Evolutionary conservation across 1,140 invertebrate species (phyloP).

Genomic region (Maniola jurtina): DNA sequence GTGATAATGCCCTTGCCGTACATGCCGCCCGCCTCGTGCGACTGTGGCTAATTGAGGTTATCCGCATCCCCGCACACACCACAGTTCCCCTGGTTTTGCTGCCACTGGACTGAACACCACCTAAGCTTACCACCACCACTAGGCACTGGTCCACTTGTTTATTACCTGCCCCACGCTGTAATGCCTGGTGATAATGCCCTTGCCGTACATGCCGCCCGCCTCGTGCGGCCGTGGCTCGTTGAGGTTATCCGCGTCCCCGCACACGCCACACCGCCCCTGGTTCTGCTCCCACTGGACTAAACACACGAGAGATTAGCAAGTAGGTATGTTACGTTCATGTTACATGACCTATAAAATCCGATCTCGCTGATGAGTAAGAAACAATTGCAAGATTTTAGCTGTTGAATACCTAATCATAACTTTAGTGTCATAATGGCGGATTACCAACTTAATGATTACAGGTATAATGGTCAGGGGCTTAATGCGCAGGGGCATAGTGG

Average conservation of each 20-base stretch:
- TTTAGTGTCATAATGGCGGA: too few relatives aligned
- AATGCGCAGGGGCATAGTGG: too few relatives aligned
- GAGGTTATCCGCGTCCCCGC: constrained; percentile 90
- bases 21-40: constrained; percentile 92
- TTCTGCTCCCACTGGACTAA: constrained; percentile 93
- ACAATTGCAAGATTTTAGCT: too few relatives aligned
- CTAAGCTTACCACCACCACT: too few relatives aligned
- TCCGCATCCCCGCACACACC: constrained; percentile 94
- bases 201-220: constrained; percentile 91
- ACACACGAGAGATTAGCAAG: constrained; percentile 42
- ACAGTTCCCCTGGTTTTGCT: constrained; percentile 90
- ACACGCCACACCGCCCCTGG: constrained; percentile 91
- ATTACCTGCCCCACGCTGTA: constrained; percentile 89
- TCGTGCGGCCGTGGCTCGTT: constrained; percentile 89
- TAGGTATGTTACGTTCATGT: too few relatives aligned
- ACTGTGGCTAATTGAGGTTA: constrained; percentile 84
- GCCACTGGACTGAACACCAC: constrained; percentile 88
- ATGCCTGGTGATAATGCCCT: constrained; percentile 89
- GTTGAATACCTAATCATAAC: too few relatives aligned
- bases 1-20: constrained; percentile 92
- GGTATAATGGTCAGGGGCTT: too few relatives aligned
- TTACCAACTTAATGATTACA: too few relatives aligned
- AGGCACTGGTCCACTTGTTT: too few relatives aligned
- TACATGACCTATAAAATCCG: too few relatives aligned
- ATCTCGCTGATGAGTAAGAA: too few relatives aligned